Conservation (phyloP, 1,140 invertebrate species). For the Calliopsis andreniformis region DNA sequence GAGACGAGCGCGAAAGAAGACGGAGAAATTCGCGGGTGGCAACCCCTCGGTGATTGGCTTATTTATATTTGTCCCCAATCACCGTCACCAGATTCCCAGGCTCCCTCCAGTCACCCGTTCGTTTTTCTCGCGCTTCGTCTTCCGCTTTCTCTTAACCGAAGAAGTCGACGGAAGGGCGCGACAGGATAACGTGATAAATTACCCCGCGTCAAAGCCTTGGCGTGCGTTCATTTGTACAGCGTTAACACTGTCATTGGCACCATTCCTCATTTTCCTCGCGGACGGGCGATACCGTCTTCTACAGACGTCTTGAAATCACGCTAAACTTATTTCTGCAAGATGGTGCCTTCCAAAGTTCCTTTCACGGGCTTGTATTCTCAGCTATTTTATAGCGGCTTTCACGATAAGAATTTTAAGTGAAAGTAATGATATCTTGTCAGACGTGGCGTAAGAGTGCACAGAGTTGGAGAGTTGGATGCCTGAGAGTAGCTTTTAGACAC, state of each 20-base stretch:
- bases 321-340: neutral
- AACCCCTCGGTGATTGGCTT: conserved; percentile 67
- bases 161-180: conserved; percentile 51
- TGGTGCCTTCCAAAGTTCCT: too few species aligned
- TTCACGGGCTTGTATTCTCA: too few species aligned
- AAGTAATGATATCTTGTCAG: too few species aligned
- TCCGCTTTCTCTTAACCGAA: conserved; percentile 40
- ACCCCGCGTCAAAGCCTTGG: conserved; percentile 73
- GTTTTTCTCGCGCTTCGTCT: conserved; percentile 23
- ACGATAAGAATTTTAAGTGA: too few species aligned
- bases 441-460: too few species aligned
- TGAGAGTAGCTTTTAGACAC: too few species aligned
- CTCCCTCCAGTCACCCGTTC: conserved; percentile 10
- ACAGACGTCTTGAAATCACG: conserved; percentile 42
- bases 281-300: conserved; percentile 38
- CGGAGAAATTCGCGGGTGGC: conserved; percentile 37
- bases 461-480: too few species aligned
- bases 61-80: conserved; percentile 79
- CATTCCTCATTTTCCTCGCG: conserved; percentile 75
- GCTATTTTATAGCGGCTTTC: too few species aligned
- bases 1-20: conserved; percentile 47
- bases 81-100: conserved; percentile 59
- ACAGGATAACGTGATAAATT: conserved; percentile 76
- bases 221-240: conserved; percentile 79
- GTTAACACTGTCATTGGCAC: conserved; percentile 77